Conservation (phyloP, 2,888 invertebrate genomes). For the Prosopocoilus inquinatus region DNA sequence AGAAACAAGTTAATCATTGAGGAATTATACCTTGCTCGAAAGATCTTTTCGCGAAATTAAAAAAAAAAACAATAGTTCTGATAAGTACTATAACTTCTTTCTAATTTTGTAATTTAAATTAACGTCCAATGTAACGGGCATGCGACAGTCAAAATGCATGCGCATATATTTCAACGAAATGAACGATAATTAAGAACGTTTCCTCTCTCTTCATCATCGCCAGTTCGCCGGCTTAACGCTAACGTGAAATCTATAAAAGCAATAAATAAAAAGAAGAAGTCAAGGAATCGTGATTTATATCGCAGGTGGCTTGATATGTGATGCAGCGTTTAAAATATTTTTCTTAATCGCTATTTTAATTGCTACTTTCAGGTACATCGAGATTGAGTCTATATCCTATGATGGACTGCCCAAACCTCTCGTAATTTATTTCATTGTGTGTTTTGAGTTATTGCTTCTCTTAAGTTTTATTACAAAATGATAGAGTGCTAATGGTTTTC, state of each 20-base stretch:
- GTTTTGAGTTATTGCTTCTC: slow-evolving; percentile 12
- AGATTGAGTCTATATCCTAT: slow-evolving; percentile 18
- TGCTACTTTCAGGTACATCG: slow-evolving; percentile 41
- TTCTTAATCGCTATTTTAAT: slow-evolving; percentile 48
- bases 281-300: slow-evolving; percentile 41
- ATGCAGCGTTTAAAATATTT: slow-evolving; percentile 43
- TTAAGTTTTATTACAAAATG: slow-evolving; percentile 9
- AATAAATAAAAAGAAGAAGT: slow-evolving; percentile 20
- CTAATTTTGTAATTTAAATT: no score
- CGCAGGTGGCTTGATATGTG: slow-evolving; percentile 49
- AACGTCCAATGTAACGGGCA: no score
- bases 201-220: no score
- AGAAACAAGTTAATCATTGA: neutral
- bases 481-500: slow-evolving; percentile 14
- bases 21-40: neutral
- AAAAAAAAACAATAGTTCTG: no score
- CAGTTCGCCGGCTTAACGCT: slow-evolving; percentile 4
- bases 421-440: slow-evolving; percentile 20
- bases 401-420: slow-evolving; percentile 19
- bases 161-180: no score
- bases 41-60: slow-evolving; percentile 10
- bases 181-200: no score
- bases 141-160: no score
- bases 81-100: no score
- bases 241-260: slow-evolving; percentile 20